Evolutionary conservation across 2,888 invertebrate species (phyloP).

Genomic region (Drosophila mulleri): DNA sequence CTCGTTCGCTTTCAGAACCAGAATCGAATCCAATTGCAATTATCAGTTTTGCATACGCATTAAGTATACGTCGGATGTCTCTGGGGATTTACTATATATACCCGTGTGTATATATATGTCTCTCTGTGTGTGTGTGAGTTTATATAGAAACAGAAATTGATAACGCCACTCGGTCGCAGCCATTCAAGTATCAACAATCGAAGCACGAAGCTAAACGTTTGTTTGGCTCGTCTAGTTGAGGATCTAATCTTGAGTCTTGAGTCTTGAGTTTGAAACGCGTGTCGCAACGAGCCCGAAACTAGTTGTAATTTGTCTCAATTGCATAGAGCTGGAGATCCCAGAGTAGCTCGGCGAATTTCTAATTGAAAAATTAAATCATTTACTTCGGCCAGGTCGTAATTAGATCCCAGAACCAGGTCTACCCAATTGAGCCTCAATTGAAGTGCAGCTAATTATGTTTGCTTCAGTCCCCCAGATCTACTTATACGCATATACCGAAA

Average conservation of each 20-base stretch:
- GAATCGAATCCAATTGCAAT: conserved; percentile 55
- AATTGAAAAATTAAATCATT: conserved; percentile 81
- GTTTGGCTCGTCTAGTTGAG: conserved; percentile 30
- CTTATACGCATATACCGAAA: neutral
- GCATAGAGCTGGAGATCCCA: conserved; percentile 34
- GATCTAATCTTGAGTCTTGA: conserved; percentile 46
- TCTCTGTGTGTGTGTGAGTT: neutral
- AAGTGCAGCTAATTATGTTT: conserved; percentile 57
- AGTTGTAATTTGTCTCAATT: conserved; percentile 72
- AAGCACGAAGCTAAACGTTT: conserved; percentile 50
- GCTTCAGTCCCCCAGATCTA: conserved; percentile 20
- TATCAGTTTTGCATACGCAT: conserved; percentile 69
- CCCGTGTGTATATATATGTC: neutral
- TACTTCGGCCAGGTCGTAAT: conserved; percentile 61
- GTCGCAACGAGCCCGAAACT: conserved; percentile 34
- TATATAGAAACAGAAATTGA: conserved; percentile 49
- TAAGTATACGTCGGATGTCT: conserved; percentile 61
- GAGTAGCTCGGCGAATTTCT: conserved; percentile 53
- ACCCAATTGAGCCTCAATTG: conserved; percentile 68
- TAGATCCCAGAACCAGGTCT: conserved; percentile 44
- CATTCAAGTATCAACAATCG: conserved; percentile 62
- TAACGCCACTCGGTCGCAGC: conserved; percentile 51
- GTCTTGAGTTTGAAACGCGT: conserved; percentile 20
- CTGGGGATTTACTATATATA: conserved; percentile 37
- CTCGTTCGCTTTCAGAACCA: conserved; percentile 35